These are phyloP conservation scores for Andrena haemorrhoa DNA, from an alignment of 2,888 invertebrate species.

Conservation along the genomic window DNA sequence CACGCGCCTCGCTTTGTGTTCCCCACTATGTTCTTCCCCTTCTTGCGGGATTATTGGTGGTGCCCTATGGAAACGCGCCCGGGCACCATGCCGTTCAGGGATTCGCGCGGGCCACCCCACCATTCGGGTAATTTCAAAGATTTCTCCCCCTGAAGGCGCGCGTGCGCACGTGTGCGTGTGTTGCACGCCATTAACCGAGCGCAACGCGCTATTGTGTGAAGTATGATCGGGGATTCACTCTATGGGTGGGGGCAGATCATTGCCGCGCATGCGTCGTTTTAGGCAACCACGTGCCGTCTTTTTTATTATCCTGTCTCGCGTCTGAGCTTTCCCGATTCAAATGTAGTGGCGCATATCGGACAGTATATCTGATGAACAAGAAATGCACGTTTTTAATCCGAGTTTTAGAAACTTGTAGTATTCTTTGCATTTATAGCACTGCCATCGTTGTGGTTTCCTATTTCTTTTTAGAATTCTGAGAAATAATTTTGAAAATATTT, in stretches of 20 bases:
- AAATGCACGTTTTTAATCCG: too few relatives aligned
- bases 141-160: constrained; percentile 22
- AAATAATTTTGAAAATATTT: too few relatives aligned
- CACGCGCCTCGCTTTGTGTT: constrained; percentile 9
- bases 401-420: too few relatives aligned
- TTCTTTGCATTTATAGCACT: too few relatives aligned
- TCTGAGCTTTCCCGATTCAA: too few relatives aligned
- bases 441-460: too few relatives aligned
- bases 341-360: background rate
- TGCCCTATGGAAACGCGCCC: constrained; percentile 36
- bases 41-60: background rate
- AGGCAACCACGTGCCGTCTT: constrained; percentile 37
- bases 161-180: constrained; percentile 9
- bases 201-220: constrained; percentile 2
- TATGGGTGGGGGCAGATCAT: background rate
- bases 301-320: background rate
- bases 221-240: background rate
- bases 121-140: background rate
- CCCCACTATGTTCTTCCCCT: constrained; percentile 34
- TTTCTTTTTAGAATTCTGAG: too few relatives aligned
- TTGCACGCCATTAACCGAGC: constrained; percentile 22
- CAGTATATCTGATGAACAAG: background rate
- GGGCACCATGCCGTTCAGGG: constrained; percentile 19
- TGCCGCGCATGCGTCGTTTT: constrained; percentile 13
- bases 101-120: constrained; percentile 44